A percentile compares a stretch with the other conserved stretches of the same genome.
Evolutionary conservation across 2,113 vertebrate species (phyloP).

Genomic region (Rhinichthys klamathensis): DNA sequence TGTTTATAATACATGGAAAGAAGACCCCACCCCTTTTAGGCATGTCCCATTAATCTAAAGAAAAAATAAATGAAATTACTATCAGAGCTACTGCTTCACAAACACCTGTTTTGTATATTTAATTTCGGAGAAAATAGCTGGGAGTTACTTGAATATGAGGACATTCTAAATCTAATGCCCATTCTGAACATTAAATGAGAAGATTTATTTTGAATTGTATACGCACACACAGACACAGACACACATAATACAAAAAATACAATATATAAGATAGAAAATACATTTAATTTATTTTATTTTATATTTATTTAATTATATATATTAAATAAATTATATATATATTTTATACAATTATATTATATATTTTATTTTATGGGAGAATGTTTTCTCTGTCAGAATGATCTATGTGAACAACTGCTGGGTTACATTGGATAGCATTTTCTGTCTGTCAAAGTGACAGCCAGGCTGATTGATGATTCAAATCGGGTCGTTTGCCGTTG

Average conservation of each 20-base stretch:
- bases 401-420: not conserved
- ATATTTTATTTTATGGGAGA: no score
- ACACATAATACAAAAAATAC: no score
- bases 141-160: not conserved
- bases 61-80: conserved; percentile 17
- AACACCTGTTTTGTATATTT: not conserved
- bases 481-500: conserved; percentile 60
- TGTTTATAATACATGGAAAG: conserved; percentile 39
- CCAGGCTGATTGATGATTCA: conserved; percentile 70
- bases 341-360: no score
- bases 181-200: not conserved
- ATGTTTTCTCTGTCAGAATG: not conserved
- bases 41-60: not conserved
- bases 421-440: conserved; percentile 19
- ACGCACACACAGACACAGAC: no score
- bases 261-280: no score
- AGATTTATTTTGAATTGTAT: not conserved
- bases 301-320: no score
- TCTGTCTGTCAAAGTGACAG: conserved; percentile 54
- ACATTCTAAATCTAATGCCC: not conserved
- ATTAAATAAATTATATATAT: no score
- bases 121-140: not conserved
- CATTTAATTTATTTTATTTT: no score
- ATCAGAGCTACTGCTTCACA: not conserved
- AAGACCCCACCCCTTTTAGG: not conserved